Evolutionary conservation across 2,797 vertebrate genomes (phyloP).

Genomic region (Catharus ustulatus): DNA sequence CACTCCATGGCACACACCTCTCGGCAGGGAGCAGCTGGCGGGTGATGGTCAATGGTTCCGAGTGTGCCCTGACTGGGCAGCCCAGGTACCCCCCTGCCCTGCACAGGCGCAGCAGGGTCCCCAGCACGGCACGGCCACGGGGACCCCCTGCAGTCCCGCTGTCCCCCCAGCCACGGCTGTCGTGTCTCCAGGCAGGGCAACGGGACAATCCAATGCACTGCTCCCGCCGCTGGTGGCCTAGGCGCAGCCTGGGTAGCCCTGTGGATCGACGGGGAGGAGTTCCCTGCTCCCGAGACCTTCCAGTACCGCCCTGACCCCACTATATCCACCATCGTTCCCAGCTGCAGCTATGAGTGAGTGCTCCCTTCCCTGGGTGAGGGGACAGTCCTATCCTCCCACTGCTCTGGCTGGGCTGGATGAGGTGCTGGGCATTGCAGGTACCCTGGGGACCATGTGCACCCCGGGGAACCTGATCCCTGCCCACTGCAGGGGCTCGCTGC

Average conservation of each 20-base stretch:
- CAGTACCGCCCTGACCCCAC: constrained; percentile 86
- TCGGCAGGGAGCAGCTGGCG: constrained; percentile 81
- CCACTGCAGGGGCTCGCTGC: constrained; percentile 79
- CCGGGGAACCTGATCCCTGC: neutral
- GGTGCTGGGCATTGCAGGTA: neutral
- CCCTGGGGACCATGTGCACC: neutral
- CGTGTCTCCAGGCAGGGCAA: neutral
- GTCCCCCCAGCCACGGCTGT: rapidly evolving
- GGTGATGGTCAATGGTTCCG: constrained; percentile 84
- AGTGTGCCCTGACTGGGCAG: constrained; percentile 74
- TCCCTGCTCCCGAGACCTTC: constrained; percentile 81
- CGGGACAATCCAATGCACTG: constrained; percentile 6
- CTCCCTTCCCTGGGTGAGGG: neutral
- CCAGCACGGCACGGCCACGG: rapidly evolving
- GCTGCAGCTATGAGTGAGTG: constrained; percentile 86
- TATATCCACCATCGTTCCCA: constrained; percentile 80
- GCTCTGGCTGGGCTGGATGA: neutral
- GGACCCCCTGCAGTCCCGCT: rapidly evolving
- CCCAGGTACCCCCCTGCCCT: constrained; percentile 5
- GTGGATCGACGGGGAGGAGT: constrained; percentile 83
- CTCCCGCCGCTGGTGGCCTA: constrained; percentile 7
- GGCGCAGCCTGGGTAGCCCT: constrained; percentile 62
- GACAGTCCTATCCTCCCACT: neutral
- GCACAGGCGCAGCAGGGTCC: rapidly evolving
- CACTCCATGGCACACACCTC: constrained; percentile 83